Conservation (phyloP, 2,113 vertebrate species). For the Crotalus viridis region DNA sequence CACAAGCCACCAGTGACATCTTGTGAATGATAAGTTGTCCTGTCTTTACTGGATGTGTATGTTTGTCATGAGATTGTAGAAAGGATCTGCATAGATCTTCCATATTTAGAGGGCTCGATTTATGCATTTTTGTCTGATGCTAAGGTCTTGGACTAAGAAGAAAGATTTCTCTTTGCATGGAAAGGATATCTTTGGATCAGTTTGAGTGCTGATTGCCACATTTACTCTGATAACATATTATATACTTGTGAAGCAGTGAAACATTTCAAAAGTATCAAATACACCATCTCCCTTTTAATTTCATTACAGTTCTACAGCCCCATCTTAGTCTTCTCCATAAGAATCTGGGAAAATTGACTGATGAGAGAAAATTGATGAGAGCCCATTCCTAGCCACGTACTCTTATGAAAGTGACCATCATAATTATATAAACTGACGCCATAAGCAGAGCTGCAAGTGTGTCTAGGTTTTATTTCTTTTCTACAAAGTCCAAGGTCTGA, state of each 20-base stretch:
- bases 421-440: neutral
- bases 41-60: neutral
- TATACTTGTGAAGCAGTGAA: neutral
- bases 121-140: neutral
- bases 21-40: neutral
- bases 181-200: neutral
- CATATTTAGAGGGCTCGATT: neutral
- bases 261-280: neutral
- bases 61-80: neutral
- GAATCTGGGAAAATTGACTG: slow-evolving; percentile 32
- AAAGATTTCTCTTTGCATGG: neutral
- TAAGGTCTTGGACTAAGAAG: neutral
- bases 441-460: slow-evolving; percentile 1
- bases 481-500: neutral
- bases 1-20: neutral
- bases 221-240: slow-evolving; percentile 28
- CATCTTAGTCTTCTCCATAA: neutral
- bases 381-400: neutral
- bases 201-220: neutral
- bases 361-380: neutral
- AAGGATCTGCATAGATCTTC: neutral
- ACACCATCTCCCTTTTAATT: neutral
- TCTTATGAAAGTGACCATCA: neutral
- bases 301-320: neutral
- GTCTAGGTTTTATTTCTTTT: neutral